These are phyloP conservation scores for Hyposoter dolosus DNA, from an alignment of 2,888 invertebrate genomes.

Conservation along the genomic window DNA sequence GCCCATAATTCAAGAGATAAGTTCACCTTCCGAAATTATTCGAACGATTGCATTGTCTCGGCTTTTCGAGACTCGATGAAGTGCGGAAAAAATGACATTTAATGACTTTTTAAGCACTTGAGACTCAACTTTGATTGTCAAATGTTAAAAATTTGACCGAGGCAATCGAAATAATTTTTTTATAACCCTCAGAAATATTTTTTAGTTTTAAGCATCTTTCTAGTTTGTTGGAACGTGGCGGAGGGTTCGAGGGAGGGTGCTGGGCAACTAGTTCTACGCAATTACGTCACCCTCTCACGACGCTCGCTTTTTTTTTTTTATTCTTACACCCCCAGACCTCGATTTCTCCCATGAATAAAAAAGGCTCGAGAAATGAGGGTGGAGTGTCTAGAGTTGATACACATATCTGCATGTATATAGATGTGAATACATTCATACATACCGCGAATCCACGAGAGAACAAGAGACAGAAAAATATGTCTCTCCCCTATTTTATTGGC, in stretches of 20 bases:
- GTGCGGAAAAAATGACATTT: background rate
- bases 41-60: background rate
- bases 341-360: constrained; percentile 62
- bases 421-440: background rate
- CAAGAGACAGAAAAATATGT: background rate
- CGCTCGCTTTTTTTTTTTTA: constrained; percentile 48
- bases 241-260: constrained; percentile 29
- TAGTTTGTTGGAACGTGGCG: background rate
- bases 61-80: background rate
- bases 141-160: background rate
- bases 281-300: constrained; percentile 60
- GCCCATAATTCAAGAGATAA: background rate
- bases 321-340: constrained; percentile 56
- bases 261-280: constrained; percentile 52
- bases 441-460: background rate
- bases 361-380: constrained; percentile 50
- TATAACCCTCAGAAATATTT: background rate
- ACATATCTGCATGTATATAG: background rate
- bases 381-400: constrained; percentile 11
- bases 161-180: background rate
- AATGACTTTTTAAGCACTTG: background rate
- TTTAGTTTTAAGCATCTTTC: background rate
- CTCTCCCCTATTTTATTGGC: background rate
- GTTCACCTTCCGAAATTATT: background rate
- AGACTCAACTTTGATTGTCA: background rate